Conservation (phyloP, 2,888 invertebrate species). For the Anodontia alba region DNA sequence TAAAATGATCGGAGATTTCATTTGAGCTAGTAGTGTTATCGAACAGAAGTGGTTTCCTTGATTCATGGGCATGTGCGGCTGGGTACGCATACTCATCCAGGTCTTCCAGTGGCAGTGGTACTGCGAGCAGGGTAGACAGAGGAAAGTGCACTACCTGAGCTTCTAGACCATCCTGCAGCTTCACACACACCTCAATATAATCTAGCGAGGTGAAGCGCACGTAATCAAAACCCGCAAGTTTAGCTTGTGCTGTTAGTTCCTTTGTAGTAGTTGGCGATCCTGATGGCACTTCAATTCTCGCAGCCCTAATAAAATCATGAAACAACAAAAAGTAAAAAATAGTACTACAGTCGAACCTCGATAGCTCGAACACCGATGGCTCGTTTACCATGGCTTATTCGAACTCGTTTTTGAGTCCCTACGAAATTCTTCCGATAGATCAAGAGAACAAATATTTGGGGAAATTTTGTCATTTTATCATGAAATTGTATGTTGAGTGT, state of each 20-base stretch:
- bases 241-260: slow-evolving; percentile 46
- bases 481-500: too few species aligned
- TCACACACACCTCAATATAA: slow-evolving; percentile 61
- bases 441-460: too few species aligned
- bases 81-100: slow-evolving; percentile 59
- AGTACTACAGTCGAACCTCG: too few species aligned
- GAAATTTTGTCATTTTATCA: too few species aligned
- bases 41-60: slow-evolving; percentile 51
- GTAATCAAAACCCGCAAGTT: slow-evolving; percentile 65
- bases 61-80: slow-evolving; percentile 35
- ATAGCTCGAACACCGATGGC: too few species aligned
- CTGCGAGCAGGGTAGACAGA: slow-evolving; percentile 46
- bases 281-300: slow-evolving; percentile 22
- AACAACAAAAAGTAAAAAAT: too few species aligned
- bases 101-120: slow-evolving; percentile 51
- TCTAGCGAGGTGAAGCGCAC: slow-evolving; percentile 37
- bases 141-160: slow-evolving; percentile 57
- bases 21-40: slow-evolving; percentile 42
- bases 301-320: slow-evolving; percentile 37
- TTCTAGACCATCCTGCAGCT: slow-evolving; percentile 59
- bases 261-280: slow-evolving; percentile 23
- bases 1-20: slow-evolving; percentile 53
- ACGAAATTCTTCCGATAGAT: too few species aligned
- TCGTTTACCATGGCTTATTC: too few species aligned
- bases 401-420: too few species aligned